Percentiles rank a stretch among this genome's conserved stretches.
phyloP scores from a whole-genome alignment of 2,113 vertebrate species.

The Stomatorhinus ivindoensis region DNA sequence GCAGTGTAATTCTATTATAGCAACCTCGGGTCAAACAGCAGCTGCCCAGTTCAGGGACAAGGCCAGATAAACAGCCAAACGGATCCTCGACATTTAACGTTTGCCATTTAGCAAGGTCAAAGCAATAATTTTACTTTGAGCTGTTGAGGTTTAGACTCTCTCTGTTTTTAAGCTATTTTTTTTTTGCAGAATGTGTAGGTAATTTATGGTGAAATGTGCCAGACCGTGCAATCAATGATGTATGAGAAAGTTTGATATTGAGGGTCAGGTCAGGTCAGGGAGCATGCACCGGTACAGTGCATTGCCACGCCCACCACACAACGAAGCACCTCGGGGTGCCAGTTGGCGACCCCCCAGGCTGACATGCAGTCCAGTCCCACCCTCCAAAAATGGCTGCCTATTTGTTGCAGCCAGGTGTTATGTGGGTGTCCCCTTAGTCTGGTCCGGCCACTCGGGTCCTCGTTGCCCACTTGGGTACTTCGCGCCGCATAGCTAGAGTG shows the following conservation, averaged over 20 bases:
- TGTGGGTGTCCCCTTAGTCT: neutral
- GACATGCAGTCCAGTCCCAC: neutral
- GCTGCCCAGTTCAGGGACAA: slow-evolving; percentile 40
- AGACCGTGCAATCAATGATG: neutral
- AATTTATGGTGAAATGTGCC: neutral
- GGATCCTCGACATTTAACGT: neutral
- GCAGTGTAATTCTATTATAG: neutral
- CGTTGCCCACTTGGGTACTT: no score
- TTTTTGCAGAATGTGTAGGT: neutral
- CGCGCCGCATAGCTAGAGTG: neutral
- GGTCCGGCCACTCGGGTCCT: neutral
- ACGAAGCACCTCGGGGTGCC: neutral
- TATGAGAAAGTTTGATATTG: neutral
- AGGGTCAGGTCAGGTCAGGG: neutral
- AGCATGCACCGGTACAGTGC: neutral
- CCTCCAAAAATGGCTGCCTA: neutral
- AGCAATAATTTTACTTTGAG: neutral
- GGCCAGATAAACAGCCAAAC: slow-evolving; percentile 34
- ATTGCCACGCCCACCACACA: neutral
- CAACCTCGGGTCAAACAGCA: slow-evolving; percentile 31
- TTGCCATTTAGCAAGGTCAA: neutral
- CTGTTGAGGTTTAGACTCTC: neutral
- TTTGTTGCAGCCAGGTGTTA: neutral
- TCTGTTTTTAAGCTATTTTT: neutral
- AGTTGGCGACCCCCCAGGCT: neutral